Conservation (phyloP, 2,888 invertebrate species). For the Drosophila conformis region DNA sequence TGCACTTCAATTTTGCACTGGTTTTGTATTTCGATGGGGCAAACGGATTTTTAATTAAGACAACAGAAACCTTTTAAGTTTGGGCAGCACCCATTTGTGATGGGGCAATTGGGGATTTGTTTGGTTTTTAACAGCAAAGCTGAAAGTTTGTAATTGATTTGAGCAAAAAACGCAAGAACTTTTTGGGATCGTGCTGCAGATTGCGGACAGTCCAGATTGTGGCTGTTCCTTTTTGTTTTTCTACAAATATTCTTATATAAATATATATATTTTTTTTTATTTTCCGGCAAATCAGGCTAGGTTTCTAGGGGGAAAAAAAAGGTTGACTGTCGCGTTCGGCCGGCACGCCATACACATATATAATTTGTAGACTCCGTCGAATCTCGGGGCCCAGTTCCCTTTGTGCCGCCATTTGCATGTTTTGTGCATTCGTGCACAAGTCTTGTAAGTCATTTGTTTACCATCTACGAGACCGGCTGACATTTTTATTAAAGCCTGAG, state of each 20-base stretch:
- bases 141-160: slow-evolving; percentile 81
- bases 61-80: slow-evolving; percentile 77
- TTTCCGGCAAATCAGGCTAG: slow-evolving; percentile 36
- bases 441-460: slow-evolving; percentile 80
- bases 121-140: slow-evolving; percentile 59
- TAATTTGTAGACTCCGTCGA: slow-evolving; percentile 41
- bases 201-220: slow-evolving; percentile 42
- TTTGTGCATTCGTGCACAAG: slow-evolving; percentile 79
- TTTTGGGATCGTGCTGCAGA: slow-evolving; percentile 62
- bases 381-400: slow-evolving; percentile 11
- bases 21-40: slow-evolving; percentile 52
- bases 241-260: neutral
- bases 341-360: slow-evolving; percentile 62
- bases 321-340: slow-evolving; percentile 48
- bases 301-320: slow-evolving; percentile 24
- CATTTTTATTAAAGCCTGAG: slow-evolving; percentile 66
- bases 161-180: slow-evolving; percentile 63
- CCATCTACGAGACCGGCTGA: slow-evolving; percentile 59
- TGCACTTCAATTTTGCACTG: slow-evolving; percentile 23
- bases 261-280: neutral
- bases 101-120: slow-evolving; percentile 35
- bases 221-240: slow-evolving; percentile 19
- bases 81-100: slow-evolving; percentile 9
- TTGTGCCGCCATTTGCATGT: slow-evolving; percentile 68
- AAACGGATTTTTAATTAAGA: slow-evolving; percentile 71